Evolutionary conservation across 2,113 vertebrate species (phyloP).

Genomic region (Macrotis lagotis): DNA sequence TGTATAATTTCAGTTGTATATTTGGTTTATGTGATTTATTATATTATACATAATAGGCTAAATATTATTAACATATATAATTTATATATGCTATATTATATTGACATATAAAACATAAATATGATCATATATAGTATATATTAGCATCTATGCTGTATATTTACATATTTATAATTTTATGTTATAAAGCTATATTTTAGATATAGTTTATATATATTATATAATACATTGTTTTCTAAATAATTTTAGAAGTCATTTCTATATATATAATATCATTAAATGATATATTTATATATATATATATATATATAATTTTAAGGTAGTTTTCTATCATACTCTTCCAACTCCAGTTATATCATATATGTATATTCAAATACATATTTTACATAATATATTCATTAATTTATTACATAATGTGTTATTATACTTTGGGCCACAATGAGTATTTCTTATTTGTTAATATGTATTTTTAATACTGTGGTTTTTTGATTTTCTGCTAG

Average conservation of each 20-base stretch:
- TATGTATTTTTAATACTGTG: background rate
- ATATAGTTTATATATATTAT: no score
- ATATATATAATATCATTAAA: background rate
- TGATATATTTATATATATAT: background rate
- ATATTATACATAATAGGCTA: no score
- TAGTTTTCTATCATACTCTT: background rate
- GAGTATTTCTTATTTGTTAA: background rate
- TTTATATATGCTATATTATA: no score
- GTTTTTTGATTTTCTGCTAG: background rate
- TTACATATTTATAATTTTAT: background rate
- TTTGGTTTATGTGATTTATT: no score
- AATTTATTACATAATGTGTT: background rate
- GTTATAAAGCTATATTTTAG: no score
- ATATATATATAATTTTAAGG: background rate
- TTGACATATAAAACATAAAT: no score
- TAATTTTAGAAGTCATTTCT: background rate
- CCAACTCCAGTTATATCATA: background rate
- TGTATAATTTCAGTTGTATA: no score
- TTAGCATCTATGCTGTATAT: background rate
- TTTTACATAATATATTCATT: background rate
- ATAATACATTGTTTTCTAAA: no score
- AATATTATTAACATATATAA: no score
- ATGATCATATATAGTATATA: background rate
- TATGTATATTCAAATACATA: no score
- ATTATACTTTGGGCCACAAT: background rate